Percentiles rank a stretch among this genome's conserved stretches.
These are phyloP conservation scores for Sebastes minor DNA, from an alignment of 2,797 vertebrate genomes.

Conservation along the genomic window DNA sequence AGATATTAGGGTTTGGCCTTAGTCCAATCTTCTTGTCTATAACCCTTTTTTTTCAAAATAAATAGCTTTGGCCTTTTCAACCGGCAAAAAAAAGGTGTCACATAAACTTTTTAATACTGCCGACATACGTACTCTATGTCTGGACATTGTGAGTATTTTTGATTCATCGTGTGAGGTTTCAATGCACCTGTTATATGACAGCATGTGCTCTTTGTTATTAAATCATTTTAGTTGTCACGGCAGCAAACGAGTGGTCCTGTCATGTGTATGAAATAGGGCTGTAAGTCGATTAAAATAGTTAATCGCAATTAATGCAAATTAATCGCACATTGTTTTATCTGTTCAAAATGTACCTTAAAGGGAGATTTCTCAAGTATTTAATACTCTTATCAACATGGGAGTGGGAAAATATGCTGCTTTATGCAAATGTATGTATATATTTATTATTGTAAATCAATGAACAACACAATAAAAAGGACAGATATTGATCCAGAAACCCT, in stretches of 20 bases:
- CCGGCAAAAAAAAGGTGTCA: background rate
- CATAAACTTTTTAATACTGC: background rate
- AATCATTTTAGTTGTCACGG: background rate
- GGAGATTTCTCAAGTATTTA: too few species aligned
- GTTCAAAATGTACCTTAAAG: too few species aligned
- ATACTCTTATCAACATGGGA: too few species aligned
- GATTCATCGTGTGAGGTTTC: background rate
- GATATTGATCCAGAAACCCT: too few species aligned
- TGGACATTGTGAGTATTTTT: background rate
- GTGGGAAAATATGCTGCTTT: too few species aligned
- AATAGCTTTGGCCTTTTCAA: conserved; percentile 25
- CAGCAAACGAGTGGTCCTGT: background rate
- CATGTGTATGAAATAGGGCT: background rate
- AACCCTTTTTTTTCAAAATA: background rate
- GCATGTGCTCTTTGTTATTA: background rate
- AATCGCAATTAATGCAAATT: too few species aligned
- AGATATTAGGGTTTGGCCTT: conserved; percentile 46
- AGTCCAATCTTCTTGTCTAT: conserved; percentile 34
- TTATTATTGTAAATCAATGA: too few species aligned
- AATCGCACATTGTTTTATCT: too few species aligned
- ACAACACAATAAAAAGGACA: too few species aligned
- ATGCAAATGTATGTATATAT: too few species aligned
- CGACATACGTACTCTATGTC: background rate
- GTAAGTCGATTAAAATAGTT: too few species aligned
- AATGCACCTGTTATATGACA: background rate